Evolutionary conservation across 1,140 invertebrate species (phyloP), one percentile per base, ranked within the genome.

Genomic region (Anoplolepis gracilipes): DNA sequence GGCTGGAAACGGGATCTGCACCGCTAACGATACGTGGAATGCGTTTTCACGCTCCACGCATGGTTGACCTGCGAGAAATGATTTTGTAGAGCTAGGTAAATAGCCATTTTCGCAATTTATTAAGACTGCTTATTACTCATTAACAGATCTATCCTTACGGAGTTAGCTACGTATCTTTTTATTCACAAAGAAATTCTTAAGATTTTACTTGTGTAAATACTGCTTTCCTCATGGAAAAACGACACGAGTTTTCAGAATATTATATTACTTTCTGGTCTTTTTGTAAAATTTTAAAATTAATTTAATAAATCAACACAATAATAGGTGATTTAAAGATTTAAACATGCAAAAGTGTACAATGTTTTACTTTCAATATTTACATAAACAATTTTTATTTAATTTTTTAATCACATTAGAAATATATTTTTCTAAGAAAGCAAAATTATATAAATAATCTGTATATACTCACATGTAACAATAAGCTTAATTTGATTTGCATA

Each of bases 51-150:
- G 84, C 75, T 65, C 72, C 72, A 55, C 70, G 70, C 73, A 65
- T 65, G 81, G 81, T 65, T 65, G 57, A 55, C 72, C 59, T 19
- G 67, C 78, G 78, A 72, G 78, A 30, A 82, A 59, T 33, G 78
- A 82, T 82, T 73, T 82, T 73, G 19, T 61, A 42, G 78, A 82
- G 78, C 78, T 82, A 73, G 67, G 78, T 82, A 82, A 82, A 82
- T 73, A 82, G 67, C 78, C 55, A 82, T 82, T 82, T 82, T 82
- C 67, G 67, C 78, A 82, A 82, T 82, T 82, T 82, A 82, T 82
- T 72, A 82, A 42, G 67, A 59, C 36, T 25, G 28, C 67, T 73
- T 36, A 10, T 61, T 46, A 53, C 53, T 72, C 78, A 46, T 82
- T 72, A 82, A n/a, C 36, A 82, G 36, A n/a, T 42, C 11, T 55